A percentile compares a stretch with the other conserved stretches of the same genome.
phyloP scores from a whole-genome alignment of 2,113 vertebrate genomes.

The Eclectus roratus region DNA sequence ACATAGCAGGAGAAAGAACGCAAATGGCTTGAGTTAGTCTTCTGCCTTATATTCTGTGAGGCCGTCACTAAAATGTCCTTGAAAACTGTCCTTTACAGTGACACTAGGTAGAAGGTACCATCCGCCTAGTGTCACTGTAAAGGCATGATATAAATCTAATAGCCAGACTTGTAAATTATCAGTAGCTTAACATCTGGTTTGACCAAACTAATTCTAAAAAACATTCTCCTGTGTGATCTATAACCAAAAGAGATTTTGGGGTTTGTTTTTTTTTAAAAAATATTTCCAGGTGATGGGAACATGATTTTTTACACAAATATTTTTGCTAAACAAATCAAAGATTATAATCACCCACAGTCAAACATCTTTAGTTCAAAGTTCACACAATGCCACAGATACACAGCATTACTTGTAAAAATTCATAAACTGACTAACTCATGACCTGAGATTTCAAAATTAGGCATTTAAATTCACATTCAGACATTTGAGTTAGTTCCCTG shows the following conservation, averaged over 20 bases:
- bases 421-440: not conserved
- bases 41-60: not conserved
- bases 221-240: not conserved
- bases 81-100: not conserved
- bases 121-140: not conserved
- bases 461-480: not conserved
- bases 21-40: not conserved
- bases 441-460: not conserved
- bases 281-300: not conserved
- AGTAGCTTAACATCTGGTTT: not conserved
- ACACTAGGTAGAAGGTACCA: not conserved
- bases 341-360: not conserved
- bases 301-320: not conserved
- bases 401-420: not conserved
- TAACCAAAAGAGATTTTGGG: not conserved
- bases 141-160: not conserved
- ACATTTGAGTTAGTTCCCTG: not conserved
- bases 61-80: not conserved
- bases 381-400: not conserved
- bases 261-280: not conserved
- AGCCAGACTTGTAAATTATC: not conserved
- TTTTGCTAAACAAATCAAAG: not conserved
- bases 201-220: not conserved
- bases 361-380: not conserved
- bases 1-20: not conserved